phyloP scores from a whole-genome alignment of 1,140 invertebrate genomes.

The Augochlora pura region DNA sequence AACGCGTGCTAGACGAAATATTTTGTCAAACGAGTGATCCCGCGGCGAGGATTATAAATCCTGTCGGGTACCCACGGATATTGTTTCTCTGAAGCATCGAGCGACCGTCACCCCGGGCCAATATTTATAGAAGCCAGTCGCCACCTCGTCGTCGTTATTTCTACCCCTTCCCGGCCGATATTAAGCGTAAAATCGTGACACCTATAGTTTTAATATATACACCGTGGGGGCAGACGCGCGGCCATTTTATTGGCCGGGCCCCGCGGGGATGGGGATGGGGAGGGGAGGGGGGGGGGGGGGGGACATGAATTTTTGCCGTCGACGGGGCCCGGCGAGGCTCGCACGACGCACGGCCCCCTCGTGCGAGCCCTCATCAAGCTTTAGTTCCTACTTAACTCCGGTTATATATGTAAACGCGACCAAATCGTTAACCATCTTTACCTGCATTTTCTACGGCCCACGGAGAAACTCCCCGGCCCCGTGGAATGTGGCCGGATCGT shows the following conservation, averaged over 20 bases:
- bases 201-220: constrained; percentile 59
- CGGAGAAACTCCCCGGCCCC: constrained; percentile 44
- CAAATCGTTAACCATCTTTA: constrained; percentile 64
- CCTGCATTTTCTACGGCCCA: constrained; percentile 58
- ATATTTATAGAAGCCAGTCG: constrained; percentile 50
- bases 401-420: constrained; percentile 66
- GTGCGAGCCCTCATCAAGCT: constrained; percentile 65
- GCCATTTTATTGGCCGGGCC: constrained; percentile 56
- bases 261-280: constrained; percentile 21
- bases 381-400: constrained; percentile 65
- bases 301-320: constrained; percentile 56
- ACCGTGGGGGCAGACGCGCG: background rate
- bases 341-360: constrained; percentile 51
- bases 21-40: background rate
- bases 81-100: background rate
- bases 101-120: constrained; percentile 1
- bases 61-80: too few species aligned
- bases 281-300: constrained; percentile 41
- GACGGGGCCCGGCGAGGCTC: background rate
- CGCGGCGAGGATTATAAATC: constrained; percentile 30
- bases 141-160: constrained; percentile 15
- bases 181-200: constrained; percentile 60
- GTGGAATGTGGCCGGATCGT: constrained; percentile 60
- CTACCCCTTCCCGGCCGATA: constrained; percentile 11
- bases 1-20: constrained; percentile 18